These are phyloP conservation scores for Chloropsis hardwickii DNA, from an alignment of 2,113 vertebrate species.

Conservation along the genomic window DNA sequence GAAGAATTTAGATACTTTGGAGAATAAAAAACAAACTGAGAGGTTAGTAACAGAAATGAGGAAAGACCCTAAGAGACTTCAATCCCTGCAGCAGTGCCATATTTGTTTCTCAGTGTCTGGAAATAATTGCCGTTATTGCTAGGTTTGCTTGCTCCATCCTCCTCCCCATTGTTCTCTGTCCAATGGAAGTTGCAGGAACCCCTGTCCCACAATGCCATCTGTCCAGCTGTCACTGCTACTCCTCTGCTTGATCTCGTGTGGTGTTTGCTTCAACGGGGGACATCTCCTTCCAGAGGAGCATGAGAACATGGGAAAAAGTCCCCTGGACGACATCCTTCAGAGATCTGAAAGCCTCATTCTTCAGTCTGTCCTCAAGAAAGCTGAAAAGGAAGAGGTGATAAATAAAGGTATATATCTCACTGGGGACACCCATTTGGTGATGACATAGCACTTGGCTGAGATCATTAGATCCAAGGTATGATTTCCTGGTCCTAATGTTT, in stretches of 20 bases:
- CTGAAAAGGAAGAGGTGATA: constrained; percentile 70
- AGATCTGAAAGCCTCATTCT: constrained; percentile 76
- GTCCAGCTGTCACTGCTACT: constrained; percentile 73
- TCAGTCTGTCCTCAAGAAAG: constrained; percentile 75
- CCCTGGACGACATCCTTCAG: constrained; percentile 75
- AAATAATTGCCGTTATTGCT: neutral
- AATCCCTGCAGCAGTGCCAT: neutral
- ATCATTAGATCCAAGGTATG: neutral
- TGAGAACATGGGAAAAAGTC: constrained; percentile 51
- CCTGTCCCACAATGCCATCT: constrained; percentile 73
- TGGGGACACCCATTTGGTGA: neutral
- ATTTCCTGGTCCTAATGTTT: neutral
- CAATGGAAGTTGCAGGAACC: neutral
- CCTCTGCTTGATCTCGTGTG: constrained; percentile 67
- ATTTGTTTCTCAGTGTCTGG: neutral
- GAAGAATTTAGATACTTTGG: neutral
- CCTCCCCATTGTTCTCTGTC: neutral
- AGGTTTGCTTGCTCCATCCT: neutral
- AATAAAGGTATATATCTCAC: constrained; percentile 71
- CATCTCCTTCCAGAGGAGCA: constrained; percentile 65
- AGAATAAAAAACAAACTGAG: neutral
- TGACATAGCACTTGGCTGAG: neutral
- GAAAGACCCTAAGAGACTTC: neutral
- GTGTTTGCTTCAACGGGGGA: constrained; percentile 57
- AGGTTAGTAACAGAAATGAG: neutral